A percentile compares a stretch with the other conserved stretches of the same genome.
Evolutionary conservation across 2,888 invertebrate species (phyloP).

Genomic region (Leucoma salicis): DNA sequence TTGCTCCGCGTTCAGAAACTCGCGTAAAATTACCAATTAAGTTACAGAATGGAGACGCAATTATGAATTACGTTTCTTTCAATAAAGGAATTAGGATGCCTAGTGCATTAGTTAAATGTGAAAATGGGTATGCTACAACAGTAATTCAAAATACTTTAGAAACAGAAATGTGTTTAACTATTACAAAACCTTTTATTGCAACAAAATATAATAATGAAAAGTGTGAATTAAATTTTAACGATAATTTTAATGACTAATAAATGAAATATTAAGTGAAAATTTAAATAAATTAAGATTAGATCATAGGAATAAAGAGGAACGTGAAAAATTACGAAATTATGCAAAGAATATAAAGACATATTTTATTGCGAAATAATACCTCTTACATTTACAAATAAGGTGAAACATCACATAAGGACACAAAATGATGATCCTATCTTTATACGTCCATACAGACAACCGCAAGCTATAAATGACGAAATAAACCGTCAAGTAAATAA

Average conservation of each 20-base stretch:
- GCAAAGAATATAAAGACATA: slow-evolving; percentile 32
- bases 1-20: background rate
- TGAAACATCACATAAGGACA: slow-evolving; percentile 44
- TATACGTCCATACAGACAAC: too few relatives aligned
- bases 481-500: too few relatives aligned
- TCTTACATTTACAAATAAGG: slow-evolving; percentile 19
- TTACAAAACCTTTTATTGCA: slow-evolving; percentile 6
- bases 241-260: too few relatives aligned
- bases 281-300: slow-evolving; percentile 16
- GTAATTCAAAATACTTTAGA: slow-evolving; percentile 10
- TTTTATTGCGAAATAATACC: slow-evolving; percentile 32
- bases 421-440: slow-evolving; percentile 35
- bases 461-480: too few relatives aligned
- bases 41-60: slow-evolving; percentile 5
- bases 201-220: background rate
- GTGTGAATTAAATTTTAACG: too few relatives aligned
- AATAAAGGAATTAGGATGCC: slow-evolving; percentile 11
- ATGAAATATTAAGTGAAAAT: too few relatives aligned
- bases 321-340: slow-evolving; percentile 22
- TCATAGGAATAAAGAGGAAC: slow-evolving; percentile 37
- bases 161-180: too few relatives aligned
- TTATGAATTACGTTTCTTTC: slow-evolving; percentile 8
- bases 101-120: slow-evolving; percentile 12
- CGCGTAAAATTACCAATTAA: slow-evolving; percentile 4
- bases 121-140: slow-evolving; percentile 7